Evolutionary conservation across 2,113 vertebrate species (phyloP).

Genomic region (Clarias magur): DNA sequence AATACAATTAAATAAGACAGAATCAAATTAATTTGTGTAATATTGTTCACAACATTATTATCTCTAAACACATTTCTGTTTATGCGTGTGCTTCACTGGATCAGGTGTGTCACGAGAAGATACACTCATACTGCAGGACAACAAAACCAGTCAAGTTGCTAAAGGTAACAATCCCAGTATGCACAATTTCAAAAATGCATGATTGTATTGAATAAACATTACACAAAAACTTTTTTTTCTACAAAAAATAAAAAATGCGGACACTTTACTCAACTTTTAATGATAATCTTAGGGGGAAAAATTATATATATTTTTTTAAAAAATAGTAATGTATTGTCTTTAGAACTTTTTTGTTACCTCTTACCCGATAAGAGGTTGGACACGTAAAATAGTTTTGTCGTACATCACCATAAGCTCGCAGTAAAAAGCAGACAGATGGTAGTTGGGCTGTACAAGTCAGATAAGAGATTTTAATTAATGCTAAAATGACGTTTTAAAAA

Average conservation of each 20-base stretch:
- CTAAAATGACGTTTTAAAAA: not conserved
- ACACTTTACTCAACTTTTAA: not conserved
- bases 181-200: not conserved
- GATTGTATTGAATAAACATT: not conserved
- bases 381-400: not conserved
- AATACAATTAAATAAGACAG: slow-evolving; percentile 4
- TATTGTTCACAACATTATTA: not conserved
- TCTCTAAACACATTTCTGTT: slow-evolving; percentile 13
- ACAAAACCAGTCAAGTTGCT: slow-evolving; percentile 57
- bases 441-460: not conserved
- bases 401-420: not conserved
- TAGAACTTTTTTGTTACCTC: not conserved
- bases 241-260: not conserved
- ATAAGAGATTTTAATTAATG: not conserved
- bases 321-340: not conserved
- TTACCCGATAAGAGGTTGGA: not conserved
- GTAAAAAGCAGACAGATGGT: not conserved
- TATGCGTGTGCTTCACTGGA: slow-evolving; percentile 19
- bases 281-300: not conserved
- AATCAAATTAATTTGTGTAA: not conserved
- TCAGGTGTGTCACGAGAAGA: slow-evolving; percentile 74
- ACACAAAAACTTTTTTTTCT: not conserved
- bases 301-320: too few relatives aligned
- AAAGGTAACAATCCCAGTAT: slow-evolving; percentile 66
- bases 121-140: slow-evolving; percentile 64